phyloP scores from a whole-genome alignment of 2,113 vertebrate genomes.

The Dipodomys stephensi region DNA sequence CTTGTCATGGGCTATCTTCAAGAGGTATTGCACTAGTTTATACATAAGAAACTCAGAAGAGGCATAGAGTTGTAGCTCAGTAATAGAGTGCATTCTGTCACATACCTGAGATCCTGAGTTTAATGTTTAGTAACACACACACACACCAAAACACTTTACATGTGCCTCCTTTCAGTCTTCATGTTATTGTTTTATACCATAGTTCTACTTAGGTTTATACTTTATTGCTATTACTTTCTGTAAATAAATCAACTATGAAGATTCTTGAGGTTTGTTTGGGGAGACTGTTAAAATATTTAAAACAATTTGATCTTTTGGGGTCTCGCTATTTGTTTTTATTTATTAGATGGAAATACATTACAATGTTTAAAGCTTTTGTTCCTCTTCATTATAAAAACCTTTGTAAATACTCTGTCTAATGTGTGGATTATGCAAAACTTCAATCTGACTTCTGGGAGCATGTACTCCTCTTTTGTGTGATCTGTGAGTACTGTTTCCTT shows the following conservation, averaged over 20 bases:
- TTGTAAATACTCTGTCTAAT: not conserved
- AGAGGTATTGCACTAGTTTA: too few relatives aligned
- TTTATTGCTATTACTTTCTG: not conserved
- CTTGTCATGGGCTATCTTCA: not conserved
- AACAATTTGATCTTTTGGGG: not conserved
- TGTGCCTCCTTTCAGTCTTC: not conserved
- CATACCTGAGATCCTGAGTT: too few relatives aligned
- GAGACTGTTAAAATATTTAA: not conserved
- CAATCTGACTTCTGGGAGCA: not conserved
- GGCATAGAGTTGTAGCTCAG: too few relatives aligned
- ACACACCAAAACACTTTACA: not conserved
- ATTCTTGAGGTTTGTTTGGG: not conserved
- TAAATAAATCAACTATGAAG: not conserved
- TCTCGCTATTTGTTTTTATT: not conserved
- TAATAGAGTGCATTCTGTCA: too few relatives aligned
- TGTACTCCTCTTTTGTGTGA: not conserved
- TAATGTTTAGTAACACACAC: too few relatives aligned
- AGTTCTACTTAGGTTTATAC: too few relatives aligned
- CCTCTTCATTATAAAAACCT: not conserved
- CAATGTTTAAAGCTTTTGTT: not conserved
- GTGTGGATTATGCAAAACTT: too few relatives aligned
- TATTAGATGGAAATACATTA: not conserved
- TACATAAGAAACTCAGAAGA: not conserved
- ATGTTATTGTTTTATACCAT: not conserved
- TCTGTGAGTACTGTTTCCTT: too few relatives aligned